Conservation (phyloP, 2,113 vertebrate genomes). For the Austrofundulus limnaeus region DNA sequence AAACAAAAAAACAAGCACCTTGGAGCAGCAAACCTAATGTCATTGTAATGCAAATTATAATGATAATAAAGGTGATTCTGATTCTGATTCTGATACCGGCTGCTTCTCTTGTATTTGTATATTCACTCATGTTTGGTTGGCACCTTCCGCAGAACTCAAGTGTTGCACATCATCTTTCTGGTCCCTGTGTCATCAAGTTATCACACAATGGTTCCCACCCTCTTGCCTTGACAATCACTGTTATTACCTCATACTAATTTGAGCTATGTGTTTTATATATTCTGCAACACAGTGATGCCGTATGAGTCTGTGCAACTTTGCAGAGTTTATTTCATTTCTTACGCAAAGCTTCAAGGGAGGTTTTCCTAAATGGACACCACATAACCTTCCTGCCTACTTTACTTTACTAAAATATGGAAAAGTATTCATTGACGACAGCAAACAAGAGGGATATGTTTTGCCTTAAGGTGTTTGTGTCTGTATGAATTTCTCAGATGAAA, state of each 20-base stretch:
- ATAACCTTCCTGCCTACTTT: background rate
- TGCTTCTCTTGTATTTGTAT: too few relatives aligned
- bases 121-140: too few relatives aligned
- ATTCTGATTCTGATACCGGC: too few relatives aligned
- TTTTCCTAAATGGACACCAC: background rate
- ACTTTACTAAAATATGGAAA: slow-evolving; percentile 1
- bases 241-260: slow-evolving; percentile 37
- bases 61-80: too few relatives aligned
- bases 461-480: slow-evolving; percentile 20
- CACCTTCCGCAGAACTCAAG: too few relatives aligned
- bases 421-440: slow-evolving; percentile 1
- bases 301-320: slow-evolving; percentile 8
- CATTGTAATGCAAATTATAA: too few relatives aligned
- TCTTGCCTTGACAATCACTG: too few relatives aligned
- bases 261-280: slow-evolving; percentile 21
- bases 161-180: too few relatives aligned
- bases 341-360: background rate
- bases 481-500: slow-evolving; percentile 42
- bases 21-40: too few relatives aligned
- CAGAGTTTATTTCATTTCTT: slow-evolving; percentile 5
- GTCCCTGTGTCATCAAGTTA: too few relatives aligned
- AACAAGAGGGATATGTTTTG: slow-evolving; percentile 35
- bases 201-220: too few relatives aligned
- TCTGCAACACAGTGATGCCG: slow-evolving; percentile 8
- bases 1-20: too few relatives aligned